These are phyloP conservation scores for Pristionchus arcanus DNA, from an alignment of 2,888 invertebrate genomes.

Conservation along the genomic window DNA sequence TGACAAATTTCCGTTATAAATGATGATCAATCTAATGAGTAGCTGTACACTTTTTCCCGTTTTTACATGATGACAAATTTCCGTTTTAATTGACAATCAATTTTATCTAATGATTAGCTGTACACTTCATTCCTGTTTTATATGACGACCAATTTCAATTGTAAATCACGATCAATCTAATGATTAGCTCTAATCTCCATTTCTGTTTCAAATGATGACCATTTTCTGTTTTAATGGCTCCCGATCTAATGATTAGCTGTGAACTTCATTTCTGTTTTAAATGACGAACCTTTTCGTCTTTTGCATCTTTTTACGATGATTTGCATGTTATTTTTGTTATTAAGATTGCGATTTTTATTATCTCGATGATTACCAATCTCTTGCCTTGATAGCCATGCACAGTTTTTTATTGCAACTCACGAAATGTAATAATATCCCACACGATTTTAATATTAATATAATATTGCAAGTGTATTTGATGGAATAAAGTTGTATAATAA, in stretches of 20 bases:
- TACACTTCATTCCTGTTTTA: too few relatives aligned
- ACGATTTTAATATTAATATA: not conserved
- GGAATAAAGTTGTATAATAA: constrained; percentile 42
- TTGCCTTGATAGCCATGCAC: constrained; percentile 9
- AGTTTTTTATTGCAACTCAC: not conserved
- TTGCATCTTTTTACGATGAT: too few relatives aligned
- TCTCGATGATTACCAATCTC: not conserved
- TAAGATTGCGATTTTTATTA: not conserved
- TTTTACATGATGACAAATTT: not conserved
- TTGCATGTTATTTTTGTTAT: not conserved
- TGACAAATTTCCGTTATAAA: not conserved
- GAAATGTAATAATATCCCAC: constrained; percentile 26
- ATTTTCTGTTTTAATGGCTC: too few relatives aligned
- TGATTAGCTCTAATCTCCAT: too few relatives aligned
- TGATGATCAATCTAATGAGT: not conserved
- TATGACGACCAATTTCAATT: too few relatives aligned
- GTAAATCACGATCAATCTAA: too few relatives aligned
- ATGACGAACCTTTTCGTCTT: too few relatives aligned
- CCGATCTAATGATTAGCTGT: too few relatives aligned
- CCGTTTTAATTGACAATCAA: too few relatives aligned
- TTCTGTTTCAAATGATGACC: too few relatives aligned
- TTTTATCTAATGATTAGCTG: not conserved
- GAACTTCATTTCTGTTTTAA: too few relatives aligned
- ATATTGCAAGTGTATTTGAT: constrained; percentile 24
- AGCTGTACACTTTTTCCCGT: not conserved